Conservation (phyloP, 2,888 invertebrate genomes). For the Ariolimax columbianus region DNA sequence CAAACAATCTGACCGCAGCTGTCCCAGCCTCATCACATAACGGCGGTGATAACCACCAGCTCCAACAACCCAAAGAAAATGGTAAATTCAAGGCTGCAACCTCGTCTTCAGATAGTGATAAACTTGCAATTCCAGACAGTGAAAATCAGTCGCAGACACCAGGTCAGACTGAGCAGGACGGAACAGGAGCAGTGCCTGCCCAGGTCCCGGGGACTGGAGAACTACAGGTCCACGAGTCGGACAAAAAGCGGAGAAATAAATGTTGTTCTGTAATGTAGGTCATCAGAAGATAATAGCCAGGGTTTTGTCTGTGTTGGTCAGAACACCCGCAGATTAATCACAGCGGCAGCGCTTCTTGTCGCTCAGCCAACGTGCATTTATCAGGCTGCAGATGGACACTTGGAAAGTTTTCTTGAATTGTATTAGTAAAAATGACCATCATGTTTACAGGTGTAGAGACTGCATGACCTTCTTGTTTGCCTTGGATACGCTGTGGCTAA, state of each 20-base stretch:
- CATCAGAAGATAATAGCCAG: background rate
- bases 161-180: background rate
- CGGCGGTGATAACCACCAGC: conserved; percentile 40
- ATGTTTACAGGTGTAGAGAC: background rate
- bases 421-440: background rate
- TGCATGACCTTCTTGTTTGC: background rate
- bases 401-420: background rate
- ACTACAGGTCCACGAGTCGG: conserved; percentile 41
- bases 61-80: conserved; percentile 50
- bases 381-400: background rate
- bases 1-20: conserved; percentile 43
- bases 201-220: conserved; percentile 20
- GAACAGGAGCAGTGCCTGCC: conserved; percentile 4
- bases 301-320: background rate
- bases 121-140: conserved; percentile 48
- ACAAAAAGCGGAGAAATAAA: conserved; percentile 47
- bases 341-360: background rate
- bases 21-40: conserved; percentile 41
- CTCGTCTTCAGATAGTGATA: conserved; percentile 35
- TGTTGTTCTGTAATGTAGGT: conserved; percentile 50
- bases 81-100: conserved; percentile 49
- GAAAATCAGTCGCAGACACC: conserved; percentile 31
- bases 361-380: background rate
- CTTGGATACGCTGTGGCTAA: conserved; percentile 5
- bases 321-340: background rate